Base-by-base conservation (phyloP, 2,797 vertebrate species). In the Girardinus metallicus region DNA sequence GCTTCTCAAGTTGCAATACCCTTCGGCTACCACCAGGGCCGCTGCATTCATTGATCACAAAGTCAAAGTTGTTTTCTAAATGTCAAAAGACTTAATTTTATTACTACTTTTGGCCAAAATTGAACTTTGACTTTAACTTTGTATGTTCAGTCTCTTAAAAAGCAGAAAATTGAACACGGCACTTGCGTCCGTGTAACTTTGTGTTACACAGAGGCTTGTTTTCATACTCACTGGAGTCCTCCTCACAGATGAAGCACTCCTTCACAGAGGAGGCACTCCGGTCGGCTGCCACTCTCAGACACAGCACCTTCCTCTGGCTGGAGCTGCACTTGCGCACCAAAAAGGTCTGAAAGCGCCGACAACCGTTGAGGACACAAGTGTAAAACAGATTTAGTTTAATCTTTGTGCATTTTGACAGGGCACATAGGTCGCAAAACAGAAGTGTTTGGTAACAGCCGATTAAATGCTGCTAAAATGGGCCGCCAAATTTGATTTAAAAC, bases 271-370 rank as follows among this genome's bases (percentile, higher is more conserved):
- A 95, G 39, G 95, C 92, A 34, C 93, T 93, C 5, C 88, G 92
- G 78, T 97, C 96, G 7, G 95, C 95, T 0, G 96, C 92, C 80
- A 95, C 92, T 64, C 97, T 95, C 72, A 98, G 88, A 83, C 97
- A 97, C 85, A 98, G 91, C 36, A 96, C 94, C 86, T 97, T 97
- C 92, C 95, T 96, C 87, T 96, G 96, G 80, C 93, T 95, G 8
- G 94, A 93, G 85, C 92, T 95, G 84, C 97, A 98, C 85, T 96
- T 97, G 81, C 97, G 95, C 77, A 98, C 97, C 88, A 98, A 84
- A 83, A 98, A 98, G 0, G 96, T 97, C 97, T 98, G 91, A 1
- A 70, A 81, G 75, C 72, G 83, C 12, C 66, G 39, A 36, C 23
- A 76, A 78, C 16, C 44, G 71, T 11, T 23, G 34, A 43, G 21